Base-by-base conservation (phyloP, 2,113 vertebrate species). In the Menidia beryllina region DNA sequence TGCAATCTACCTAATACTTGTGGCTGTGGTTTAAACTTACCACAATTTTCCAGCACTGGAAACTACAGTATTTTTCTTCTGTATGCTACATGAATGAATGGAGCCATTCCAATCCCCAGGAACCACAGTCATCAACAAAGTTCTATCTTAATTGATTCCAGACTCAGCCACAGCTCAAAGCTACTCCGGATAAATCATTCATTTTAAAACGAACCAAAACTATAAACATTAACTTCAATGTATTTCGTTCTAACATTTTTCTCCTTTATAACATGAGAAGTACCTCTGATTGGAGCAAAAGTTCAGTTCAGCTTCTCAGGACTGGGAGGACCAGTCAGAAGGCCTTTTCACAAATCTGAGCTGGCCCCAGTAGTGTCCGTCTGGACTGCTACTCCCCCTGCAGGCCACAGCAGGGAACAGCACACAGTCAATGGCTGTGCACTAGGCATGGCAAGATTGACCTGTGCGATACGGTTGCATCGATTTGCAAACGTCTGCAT, bases 131-230 rank as follows among this genome's bases (percentile, higher is more conserved):
- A 79, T 87, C 47, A 88, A 88, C 83, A 88, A 79, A 82, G 50
- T 73, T 74, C 84, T 79, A 89, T 89, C 79, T 74, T 89, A 90
- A 92, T 91, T 71, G 57, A 72, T 82, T 63, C 81, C 88, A 91
- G 89, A 86, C 50, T 20, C 14, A 30, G 49, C 69, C 60, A 34
- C 41, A 82, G 84, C 70, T 87, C 75, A 52, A 50, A 61, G 38
- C 45, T 65, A 27, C 58, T 66, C 55, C 5, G 66, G 59, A 77
- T 80, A 67, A 86, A 90, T 84, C 47, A 75, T 81, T 76, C 53
- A 48, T 55, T 58, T 79, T 68, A 49, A 80, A 71, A 63, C 26
- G n/a, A 43, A 62, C 57, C 65, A 73, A 78, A 66, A 78, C 54
- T 53, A 59, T 69, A 77, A 81, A 52, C 43, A 64, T 41, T 54